phyloP scores from a whole-genome alignment of 2,888 invertebrate genomes.

The Polymixis flavicincta region DNA sequence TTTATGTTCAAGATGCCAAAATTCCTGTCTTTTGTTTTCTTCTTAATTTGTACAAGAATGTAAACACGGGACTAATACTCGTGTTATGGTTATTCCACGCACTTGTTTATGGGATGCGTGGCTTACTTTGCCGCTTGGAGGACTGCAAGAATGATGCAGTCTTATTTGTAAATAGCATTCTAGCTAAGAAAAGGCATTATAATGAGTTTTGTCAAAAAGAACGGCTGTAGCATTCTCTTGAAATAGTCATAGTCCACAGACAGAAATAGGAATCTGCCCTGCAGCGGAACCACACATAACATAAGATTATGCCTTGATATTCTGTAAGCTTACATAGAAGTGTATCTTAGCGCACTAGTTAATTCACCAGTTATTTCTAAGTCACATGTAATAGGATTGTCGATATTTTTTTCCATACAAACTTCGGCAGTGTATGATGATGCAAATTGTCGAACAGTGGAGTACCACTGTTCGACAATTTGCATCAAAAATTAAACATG shows the following conservation, averaged over 20 bases:
- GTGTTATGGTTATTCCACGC: slow-evolving; percentile 14
- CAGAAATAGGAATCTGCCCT: neutral
- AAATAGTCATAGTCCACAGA: neutral
- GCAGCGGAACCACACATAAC: too few species aligned
- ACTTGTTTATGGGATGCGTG: too few species aligned
- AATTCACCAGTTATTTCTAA: neutral
- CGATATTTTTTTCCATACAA: too few species aligned
- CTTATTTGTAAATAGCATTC: neutral
- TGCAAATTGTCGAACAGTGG: too few species aligned
- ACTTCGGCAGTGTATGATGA: too few species aligned
- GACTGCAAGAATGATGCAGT: neutral
- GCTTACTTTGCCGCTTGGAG: neutral
- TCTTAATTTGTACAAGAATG: slow-evolving; percentile 36
- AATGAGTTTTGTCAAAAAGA: neutral
- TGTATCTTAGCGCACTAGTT: neutral
- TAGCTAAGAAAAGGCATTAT: neutral
- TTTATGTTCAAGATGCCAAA: slow-evolving; percentile 1
- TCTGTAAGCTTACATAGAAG: neutral
- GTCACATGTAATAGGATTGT: neutral
- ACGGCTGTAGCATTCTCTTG: neutral
- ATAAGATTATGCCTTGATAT: too few species aligned
- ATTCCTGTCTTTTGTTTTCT: slow-evolving; percentile 28
- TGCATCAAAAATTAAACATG: too few species aligned
- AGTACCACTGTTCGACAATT: too few species aligned
- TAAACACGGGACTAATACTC: slow-evolving; percentile 22